Conservation (phyloP, 2,888 invertebrate species). For the Vesta saturnalis region DNA sequence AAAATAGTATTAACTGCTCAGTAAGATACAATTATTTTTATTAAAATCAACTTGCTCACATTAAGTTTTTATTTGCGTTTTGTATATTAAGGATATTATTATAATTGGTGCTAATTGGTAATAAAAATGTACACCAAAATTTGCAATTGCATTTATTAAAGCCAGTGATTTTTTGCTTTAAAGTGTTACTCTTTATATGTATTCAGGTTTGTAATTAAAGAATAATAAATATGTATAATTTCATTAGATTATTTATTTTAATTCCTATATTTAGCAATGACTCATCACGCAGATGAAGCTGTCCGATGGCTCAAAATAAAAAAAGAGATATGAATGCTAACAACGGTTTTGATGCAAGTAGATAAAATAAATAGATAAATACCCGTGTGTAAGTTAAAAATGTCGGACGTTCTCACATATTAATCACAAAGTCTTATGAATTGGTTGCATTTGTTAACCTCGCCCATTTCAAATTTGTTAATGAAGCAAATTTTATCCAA, state of each 20-base stretch:
- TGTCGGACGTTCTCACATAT: no score
- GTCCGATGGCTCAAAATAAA: no score
- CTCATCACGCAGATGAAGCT: no score
- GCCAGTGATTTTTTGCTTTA: constrained; percentile 5
- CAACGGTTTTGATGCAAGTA: no score
- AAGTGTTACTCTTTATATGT: constrained; percentile 9
- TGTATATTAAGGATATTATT: not conserved
- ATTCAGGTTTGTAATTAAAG: constrained; percentile 7
- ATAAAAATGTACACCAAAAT: not conserved
- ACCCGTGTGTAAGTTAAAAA: no score
- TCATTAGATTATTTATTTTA: not conserved
- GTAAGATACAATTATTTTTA: constrained; percentile 7
- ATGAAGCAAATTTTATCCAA: no score
- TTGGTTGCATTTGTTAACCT: no score
- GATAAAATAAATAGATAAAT: no score
- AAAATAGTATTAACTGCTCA: not conserved
- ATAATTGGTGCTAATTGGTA: not conserved
- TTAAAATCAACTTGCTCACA: not conserved
- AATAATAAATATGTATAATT: constrained; percentile 6
- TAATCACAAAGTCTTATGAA: no score
- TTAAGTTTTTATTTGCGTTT: not conserved
- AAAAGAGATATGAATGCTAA: no score
- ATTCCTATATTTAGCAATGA: no score
- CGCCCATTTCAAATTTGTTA: no score
- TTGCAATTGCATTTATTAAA: not conserved